Evolutionary conservation across 2,113 vertebrate genomes (phyloP), one percentile per base, ranked within the genome.

Genomic region (Formicarius rufipectus): DNA sequence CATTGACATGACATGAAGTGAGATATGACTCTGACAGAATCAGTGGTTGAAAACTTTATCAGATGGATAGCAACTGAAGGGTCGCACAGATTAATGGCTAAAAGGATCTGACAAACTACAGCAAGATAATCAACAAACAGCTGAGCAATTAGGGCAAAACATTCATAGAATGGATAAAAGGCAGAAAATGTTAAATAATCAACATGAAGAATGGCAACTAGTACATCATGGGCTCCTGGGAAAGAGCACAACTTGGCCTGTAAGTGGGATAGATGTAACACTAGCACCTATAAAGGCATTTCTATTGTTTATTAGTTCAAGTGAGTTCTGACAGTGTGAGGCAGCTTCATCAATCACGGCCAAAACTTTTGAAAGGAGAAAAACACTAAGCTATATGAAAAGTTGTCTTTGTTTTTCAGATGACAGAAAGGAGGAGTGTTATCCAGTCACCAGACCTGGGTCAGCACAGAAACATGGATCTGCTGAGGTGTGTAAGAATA

Each of bases 141-240:
- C 85, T 80, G 63, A 88, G 75, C 71, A 96, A 93, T 94, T 94
- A 95, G 50, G 53, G 63, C 14, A 93, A 92, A 93, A 85, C 76
- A 58, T 66, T 82, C 53, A 33, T 14, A 53, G 66, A 87, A 87
- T 75, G 82, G 74, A 76, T 82, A 93, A 94, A 94, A 92, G 45
- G 40, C 28, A 88, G 75, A 53, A 95, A 79, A 85, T 42, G 24
- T 83, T 88, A 90, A 96, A 92, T 93, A 90, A 66, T 47, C 63
- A 80, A 22, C 50, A 60, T 69, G 75, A 94, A 62, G 40, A 27
- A 90, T 95, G 85, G 40, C 24, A 50, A 80, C 53, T 24, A 84
- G 72, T 93, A 30, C 4, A 75, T 91, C 73, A 78, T 3, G 19
- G n/a, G 47, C 56, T 89, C 73, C 42, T 39, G 49, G 78, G 53